phyloP scores from a whole-genome alignment of 1,140 invertebrate genomes.

The Drosophila prosaltans region DNA sequence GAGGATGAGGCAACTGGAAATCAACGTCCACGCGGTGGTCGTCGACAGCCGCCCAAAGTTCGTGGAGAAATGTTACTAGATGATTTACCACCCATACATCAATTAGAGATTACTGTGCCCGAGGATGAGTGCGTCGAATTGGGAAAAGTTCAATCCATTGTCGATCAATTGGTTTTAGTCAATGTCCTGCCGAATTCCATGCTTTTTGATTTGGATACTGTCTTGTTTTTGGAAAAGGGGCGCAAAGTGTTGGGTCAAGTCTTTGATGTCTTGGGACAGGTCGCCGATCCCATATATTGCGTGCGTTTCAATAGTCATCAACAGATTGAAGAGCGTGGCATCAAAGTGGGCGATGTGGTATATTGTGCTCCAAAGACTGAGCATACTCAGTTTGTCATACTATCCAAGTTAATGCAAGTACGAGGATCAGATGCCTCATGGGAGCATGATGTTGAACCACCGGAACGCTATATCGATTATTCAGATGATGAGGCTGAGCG shows the following conservation, averaged over 20 bases:
- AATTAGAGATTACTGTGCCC: constrained; percentile 90
- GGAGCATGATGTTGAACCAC: constrained; percentile 92
- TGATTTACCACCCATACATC: constrained; percentile 92
- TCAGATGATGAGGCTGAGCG: constrained; percentile 95
- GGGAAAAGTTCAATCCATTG: constrained; percentile 89
- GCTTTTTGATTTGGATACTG: constrained; percentile 91
- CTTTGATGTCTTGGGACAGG: constrained; percentile 95
- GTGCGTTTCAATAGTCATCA: constrained; percentile 91
- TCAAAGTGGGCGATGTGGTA: constrained; percentile 87
- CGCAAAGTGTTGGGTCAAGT: constrained; percentile 89
- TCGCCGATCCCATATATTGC: constrained; percentile 91
- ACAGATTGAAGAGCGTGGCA: constrained; percentile 87
- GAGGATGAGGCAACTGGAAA: constrained; percentile 38
- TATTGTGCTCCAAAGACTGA: constrained; percentile 90
- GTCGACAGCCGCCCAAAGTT: constrained; percentile 61
- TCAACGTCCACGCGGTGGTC: constrained; percentile 21
- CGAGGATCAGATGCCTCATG: constrained; percentile 93
- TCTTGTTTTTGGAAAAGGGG: constrained; percentile 91
- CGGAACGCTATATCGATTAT: constrained; percentile 88
- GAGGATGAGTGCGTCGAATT: constrained; percentile 89
- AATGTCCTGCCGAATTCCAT: constrained; percentile 87
- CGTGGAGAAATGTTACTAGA: constrained; percentile 84
- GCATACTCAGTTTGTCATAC: constrained; percentile 90
- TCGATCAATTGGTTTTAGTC: constrained; percentile 90
- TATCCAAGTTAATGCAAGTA: constrained; percentile 88